phyloP scores from a whole-genome alignment of 2,113 vertebrate species.

The Sinocyclocheilus rhinocerous region DNA sequence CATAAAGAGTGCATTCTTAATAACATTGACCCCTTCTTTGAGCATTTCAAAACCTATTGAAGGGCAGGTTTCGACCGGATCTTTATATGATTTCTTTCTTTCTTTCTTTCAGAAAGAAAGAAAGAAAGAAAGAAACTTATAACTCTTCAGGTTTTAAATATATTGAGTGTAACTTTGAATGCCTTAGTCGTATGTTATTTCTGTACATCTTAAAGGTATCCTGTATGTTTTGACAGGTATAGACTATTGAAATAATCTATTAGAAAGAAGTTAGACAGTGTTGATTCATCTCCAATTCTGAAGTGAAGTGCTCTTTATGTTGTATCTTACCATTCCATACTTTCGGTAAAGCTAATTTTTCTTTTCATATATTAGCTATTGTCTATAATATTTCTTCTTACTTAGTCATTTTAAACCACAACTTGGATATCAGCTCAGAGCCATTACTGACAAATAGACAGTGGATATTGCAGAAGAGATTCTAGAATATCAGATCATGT shows the following conservation, averaged over 20 bases:
- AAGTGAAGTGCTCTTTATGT: background rate
- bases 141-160: background rate
- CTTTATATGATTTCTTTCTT: background rate
- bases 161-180: slow-evolving; percentile 24
- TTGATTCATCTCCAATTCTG: background rate
- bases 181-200: background rate
- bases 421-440: background rate
- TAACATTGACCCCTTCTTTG: background rate
- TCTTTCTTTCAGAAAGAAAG: background rate
- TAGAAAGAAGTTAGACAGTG: background rate
- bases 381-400: background rate
- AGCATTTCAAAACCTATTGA: background rate
- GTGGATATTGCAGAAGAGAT: background rate
- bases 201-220: background rate
- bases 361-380: background rate
- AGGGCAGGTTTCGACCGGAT: background rate
- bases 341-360: background rate
- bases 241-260: background rate
- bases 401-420: background rate
- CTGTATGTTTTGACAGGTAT: background rate
- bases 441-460: background rate
- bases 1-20: background rate
- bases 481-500: slow-evolving; percentile 2
- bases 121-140: background rate
- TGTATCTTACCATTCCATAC: background rate